These are phyloP conservation scores for Enteromius trimaculatus DNA, from an alignment of 2,797 vertebrate genomes.

Conservation along the genomic window DNA sequence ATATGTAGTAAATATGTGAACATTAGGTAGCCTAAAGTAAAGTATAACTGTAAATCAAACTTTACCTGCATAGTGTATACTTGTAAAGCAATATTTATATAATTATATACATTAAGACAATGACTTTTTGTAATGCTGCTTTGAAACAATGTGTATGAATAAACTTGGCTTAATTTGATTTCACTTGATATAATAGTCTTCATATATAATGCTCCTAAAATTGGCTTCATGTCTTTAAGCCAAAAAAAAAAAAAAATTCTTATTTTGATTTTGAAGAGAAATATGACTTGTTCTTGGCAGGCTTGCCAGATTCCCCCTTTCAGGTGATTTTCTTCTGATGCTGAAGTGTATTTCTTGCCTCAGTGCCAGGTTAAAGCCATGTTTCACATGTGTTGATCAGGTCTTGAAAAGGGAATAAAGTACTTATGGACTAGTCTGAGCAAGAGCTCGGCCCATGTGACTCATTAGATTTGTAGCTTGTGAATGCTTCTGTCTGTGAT, in stretches of 20 bases:
- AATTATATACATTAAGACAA: no score
- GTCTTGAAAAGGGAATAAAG: not conserved
- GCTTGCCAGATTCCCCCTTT: slow-evolving; percentile 10
- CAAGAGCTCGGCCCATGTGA: slow-evolving; percentile 40
- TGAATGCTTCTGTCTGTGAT: slow-evolving; percentile 42
- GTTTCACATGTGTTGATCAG: slow-evolving; percentile 1
- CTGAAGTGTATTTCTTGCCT: not conserved
- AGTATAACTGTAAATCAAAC: no score
- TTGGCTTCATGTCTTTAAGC: not conserved
- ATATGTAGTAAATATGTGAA: not conserved
- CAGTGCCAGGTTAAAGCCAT: not conserved
- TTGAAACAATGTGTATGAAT: no score
- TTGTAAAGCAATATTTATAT: no score
- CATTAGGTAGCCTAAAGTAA: no score
- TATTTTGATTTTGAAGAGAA: not conserved
- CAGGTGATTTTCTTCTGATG: not conserved
- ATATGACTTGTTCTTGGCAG: slow-evolving; percentile 5
- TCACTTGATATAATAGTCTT: no score
- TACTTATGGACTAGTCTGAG: slow-evolving; percentile 24
- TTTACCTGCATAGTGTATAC: no score
- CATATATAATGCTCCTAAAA: not conserved
- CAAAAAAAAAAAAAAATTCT: not conserved
- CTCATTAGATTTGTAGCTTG: slow-evolving; percentile 48
- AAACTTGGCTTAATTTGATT: no score
- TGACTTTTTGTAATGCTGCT: no score